Evolutionary conservation across 2,797 vertebrate genomes (phyloP).

Genomic region (Pseudochirops corinnae): DNA sequence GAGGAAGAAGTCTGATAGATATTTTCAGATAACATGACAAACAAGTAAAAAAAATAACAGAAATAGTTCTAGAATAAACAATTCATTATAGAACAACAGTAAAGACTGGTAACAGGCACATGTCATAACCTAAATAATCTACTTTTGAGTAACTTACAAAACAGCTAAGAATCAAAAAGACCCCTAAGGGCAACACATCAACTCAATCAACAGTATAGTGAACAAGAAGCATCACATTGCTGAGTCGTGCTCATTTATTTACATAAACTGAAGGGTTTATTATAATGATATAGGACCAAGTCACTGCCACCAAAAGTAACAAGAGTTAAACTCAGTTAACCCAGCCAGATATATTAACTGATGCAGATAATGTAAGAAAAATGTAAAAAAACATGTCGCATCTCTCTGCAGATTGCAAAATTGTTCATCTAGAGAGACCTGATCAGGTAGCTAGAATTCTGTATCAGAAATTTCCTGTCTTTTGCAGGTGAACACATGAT

Average conservation of each 20-base stretch:
- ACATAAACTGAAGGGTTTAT: background rate
- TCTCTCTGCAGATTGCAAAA: background rate
- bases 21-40: background rate
- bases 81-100: background rate
- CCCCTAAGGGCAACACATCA: background rate
- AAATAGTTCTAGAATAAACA: background rate
- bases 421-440: background rate
- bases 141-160: background rate
- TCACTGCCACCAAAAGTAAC: background rate
- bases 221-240: background rate
- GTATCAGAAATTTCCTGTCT: background rate
- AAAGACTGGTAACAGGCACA: background rate
- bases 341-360: background rate
- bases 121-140: background rate
- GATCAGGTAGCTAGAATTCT: background rate
- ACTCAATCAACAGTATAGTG: background rate
- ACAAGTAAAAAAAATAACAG: background rate
- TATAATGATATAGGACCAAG: background rate
- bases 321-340: background rate
- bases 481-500: background rate
- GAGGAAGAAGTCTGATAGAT: background rate
- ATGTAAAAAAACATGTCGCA: background rate
- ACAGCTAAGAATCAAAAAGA: background rate
- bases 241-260: background rate
- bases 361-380: background rate